Base-by-base conservation (phyloP, 1,140 invertebrate species). In the Stegodyphus mimosarum region DNA sequence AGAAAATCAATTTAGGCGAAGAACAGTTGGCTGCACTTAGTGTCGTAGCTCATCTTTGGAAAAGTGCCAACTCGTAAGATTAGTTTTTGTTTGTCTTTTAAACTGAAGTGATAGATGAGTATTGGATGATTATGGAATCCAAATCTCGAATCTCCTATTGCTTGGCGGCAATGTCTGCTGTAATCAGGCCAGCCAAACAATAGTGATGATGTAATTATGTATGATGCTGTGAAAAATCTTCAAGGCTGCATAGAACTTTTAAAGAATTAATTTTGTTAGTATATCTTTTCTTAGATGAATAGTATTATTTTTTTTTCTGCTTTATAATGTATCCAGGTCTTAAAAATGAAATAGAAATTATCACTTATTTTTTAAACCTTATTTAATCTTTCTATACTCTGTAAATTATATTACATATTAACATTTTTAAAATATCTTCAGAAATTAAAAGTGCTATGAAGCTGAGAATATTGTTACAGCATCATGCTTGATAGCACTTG, bases 1-100 rank as follows among this genome's bases (percentile, higher is more conserved):
- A 97, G 89, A 96, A 96, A 91, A 95, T 97, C 86, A 95, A 95
- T 89, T 92, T 96, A 70, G 95, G 95, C 53, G 95, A 96, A 90
- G 95, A 97, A 90, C 95, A 97, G 90, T 91, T 96, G 87, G 90
- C 92, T 86, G 94, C 95, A 76, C 91, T 96, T 63, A 94, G 86
- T 69, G 81, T 83, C 72, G 83, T 77, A 64, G 67, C 75, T 52
- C 75, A 86, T 78, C 69, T 86, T 63, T 86, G 83, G 83, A 86
- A 86, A 78, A 86, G 83, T 86, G 75, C 83, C 83, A 86, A 72
- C 75, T 86, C 74, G 18, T 86, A 78, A 75, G 48, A 52, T 66
- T 33, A 71, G 17, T 76, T 77, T 76, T 17, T 17, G 63, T 69
- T n/a, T 17, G 52, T 55, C 60, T 81, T 18, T 69, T 67, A 80